These are phyloP conservation scores for Hirtodrosophila confusa DNA, from an alignment of 2,888 invertebrate species.

Conservation along the genomic window DNA sequence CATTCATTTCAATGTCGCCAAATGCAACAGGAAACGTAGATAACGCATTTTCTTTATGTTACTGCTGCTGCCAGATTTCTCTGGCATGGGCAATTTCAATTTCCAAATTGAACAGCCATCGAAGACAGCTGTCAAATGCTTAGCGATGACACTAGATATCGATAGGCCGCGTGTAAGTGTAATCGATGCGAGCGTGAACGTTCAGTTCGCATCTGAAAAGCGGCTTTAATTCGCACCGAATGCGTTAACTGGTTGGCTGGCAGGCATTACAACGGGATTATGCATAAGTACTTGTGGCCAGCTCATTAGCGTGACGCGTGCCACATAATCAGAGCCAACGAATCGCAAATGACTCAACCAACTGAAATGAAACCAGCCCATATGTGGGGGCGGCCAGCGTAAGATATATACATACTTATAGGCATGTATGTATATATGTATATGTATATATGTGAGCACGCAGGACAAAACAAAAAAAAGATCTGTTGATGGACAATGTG, in stretches of 20 bases:
- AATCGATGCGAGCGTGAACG: conserved; percentile 34
- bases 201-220: conserved; percentile 3
- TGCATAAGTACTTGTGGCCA: conserved; percentile 11
- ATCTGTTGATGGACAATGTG: conserved; percentile 20
- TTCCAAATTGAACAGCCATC: conserved; percentile 26
- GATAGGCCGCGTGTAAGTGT: conserved; percentile 32
- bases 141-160: conserved; percentile 46
- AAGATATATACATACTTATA: no score
- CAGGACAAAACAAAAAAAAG: conserved; percentile 20
- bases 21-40: conserved; percentile 69
- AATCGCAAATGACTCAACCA: conserved; percentile 66
- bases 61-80: conserved; percentile 34
- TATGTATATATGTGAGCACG: conserved; percentile 1
- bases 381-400: conserved; percentile 34
- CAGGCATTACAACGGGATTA: neutral
- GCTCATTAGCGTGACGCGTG: conserved; percentile 75
- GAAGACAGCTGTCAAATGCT: conserved; percentile 44
- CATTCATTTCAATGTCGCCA: conserved; percentile 64
- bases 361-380: conserved; percentile 24
- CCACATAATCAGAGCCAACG: conserved; percentile 64
- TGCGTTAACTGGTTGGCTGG: conserved; percentile 4
- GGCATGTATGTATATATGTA: conserved; percentile 5
- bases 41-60: conserved; percentile 39
- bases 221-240: conserved; percentile 6
- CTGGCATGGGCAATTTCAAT: conserved; percentile 18